Evolutionary conservation across 2,797 vertebrate genomes (phyloP), one percentile per base, ranked within the genome.

Genomic region (Schizothorax lantsangensis): DNA sequence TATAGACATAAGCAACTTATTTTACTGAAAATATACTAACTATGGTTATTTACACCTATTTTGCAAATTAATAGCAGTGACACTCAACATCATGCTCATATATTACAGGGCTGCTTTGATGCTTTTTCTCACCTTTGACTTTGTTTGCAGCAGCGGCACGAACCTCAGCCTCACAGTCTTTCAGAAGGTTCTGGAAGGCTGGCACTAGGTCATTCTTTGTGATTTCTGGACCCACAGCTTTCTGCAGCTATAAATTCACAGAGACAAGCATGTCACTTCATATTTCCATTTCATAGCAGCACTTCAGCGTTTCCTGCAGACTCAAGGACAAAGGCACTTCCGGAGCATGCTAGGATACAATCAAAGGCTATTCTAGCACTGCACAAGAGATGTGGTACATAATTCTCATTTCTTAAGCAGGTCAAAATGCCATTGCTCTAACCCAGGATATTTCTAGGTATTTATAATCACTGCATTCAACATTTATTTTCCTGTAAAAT

Each of bases 161-260:
- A 40, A 97, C 96, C 82, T 97, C 96, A 6, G 96, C 96, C 92
- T 97, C 96, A 86, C 96, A 97, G 88, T 97, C 96, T 92, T 97
- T 97, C 38, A 97, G 93, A 62, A 97, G 94, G 85, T 97, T 97
- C 92, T 97, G 96, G 92, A 97, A 97, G 12, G 96, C 96, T 6
- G 96, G 96, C 23, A 97, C 96, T 86, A 97, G 92, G 88, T 97
- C 96, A 4, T 96, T 97, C 91, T 97, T 96, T 40, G 96, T 97
- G 90, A 97, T 97, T 93, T 97, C 96, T 52, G 96, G 95, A 0
- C 96, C 96, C 0, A 97, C 96, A 0, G 96, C 96, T 91, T 97
- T 97, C 92, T 97, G 96, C 82, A 97, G 94, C 96, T 97, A 68
- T 2, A 87, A 36, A 90, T 64, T 72, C 4, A n/a, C 36, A 79